Evolutionary conservation across 1,140 invertebrate genomes (phyloP).

Genomic region (Drusus annulatus): DNA sequence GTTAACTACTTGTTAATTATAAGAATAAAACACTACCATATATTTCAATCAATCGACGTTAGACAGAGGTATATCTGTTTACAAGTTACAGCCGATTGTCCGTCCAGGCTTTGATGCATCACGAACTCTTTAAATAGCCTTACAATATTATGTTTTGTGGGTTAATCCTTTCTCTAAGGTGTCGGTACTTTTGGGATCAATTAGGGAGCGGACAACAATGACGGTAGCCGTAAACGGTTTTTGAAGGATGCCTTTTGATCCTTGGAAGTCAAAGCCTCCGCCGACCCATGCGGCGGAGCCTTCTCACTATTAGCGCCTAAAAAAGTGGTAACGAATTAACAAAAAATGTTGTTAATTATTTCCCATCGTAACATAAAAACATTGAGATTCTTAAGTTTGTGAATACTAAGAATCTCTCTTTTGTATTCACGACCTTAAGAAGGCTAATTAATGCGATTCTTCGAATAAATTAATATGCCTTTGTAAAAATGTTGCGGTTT

Average conservation of each 20-base stretch:
- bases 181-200: constrained; percentile 28
- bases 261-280: constrained; percentile 23
- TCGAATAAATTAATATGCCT: too few species aligned
- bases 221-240: constrained; percentile 26
- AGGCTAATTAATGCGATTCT: not conserved
- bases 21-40: too few species aligned
- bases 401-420: too few species aligned
- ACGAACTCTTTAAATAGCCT: constrained; percentile 3
- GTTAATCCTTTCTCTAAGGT: not conserved
- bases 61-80: too few species aligned
- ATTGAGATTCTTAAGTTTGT: not conserved
- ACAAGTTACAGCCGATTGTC: too few species aligned
- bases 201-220: constrained; percentile 29
- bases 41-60: too few species aligned
- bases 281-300: not conserved
- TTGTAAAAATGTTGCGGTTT: too few species aligned
- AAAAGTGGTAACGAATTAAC: constrained; percentile 23
- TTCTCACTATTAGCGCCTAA: constrained; percentile 21
- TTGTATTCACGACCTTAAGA: too few species aligned
- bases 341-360: constrained; percentile 28
- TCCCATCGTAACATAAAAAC: not conserved
- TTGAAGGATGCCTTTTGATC: constrained; percentile 36
- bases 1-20: too few species aligned
- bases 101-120: not conserved
- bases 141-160: constrained; percentile 1